These are phyloP conservation scores for Pyrocephalus nanus DNA, from an alignment of 2,797 vertebrate genomes.

Conservation along the genomic window DNA sequence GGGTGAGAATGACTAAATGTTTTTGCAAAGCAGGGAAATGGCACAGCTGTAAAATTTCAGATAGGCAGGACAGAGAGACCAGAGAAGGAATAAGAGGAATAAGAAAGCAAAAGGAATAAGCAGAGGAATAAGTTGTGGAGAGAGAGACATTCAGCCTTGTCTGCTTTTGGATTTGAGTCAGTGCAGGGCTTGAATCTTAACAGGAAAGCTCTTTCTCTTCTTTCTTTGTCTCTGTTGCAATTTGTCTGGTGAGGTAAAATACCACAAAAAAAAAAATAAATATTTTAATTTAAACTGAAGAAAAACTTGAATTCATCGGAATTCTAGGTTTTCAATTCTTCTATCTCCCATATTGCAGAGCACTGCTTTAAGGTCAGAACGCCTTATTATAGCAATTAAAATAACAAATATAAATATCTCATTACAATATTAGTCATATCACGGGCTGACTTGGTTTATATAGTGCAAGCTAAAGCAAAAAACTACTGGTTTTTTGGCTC, in stretches of 20 bases:
- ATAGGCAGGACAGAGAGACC: not conserved
- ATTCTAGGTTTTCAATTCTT: not conserved
- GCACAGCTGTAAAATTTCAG: not conserved
- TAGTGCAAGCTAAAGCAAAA: not conserved
- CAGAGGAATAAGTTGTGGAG: not conserved
- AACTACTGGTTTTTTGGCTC: not conserved
- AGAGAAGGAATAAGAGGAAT: not conserved
- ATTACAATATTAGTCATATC: constrained; percentile 24
- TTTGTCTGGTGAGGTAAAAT: not conserved
- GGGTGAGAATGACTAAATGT: not conserved
- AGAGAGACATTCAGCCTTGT: not conserved
- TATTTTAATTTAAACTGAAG: not conserved
- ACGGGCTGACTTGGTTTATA: not conserved
- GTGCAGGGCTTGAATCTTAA: not conserved
- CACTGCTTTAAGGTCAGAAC: not conserved
- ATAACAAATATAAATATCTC: not conserved
- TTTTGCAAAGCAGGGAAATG: not conserved
- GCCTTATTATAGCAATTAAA: not conserved
- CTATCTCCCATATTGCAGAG: not conserved
- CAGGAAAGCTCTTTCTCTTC: not conserved
- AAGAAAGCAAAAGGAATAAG: not conserved
- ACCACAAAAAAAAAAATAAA: not conserved
- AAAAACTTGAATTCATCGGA: not conserved
- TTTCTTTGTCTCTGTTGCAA: not conserved
- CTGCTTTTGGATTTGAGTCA: not conserved